These are phyloP conservation scores for Caenorhabditis sp. DNA, from an alignment of 2,888 invertebrate species.

Conservation along the genomic window DNA sequence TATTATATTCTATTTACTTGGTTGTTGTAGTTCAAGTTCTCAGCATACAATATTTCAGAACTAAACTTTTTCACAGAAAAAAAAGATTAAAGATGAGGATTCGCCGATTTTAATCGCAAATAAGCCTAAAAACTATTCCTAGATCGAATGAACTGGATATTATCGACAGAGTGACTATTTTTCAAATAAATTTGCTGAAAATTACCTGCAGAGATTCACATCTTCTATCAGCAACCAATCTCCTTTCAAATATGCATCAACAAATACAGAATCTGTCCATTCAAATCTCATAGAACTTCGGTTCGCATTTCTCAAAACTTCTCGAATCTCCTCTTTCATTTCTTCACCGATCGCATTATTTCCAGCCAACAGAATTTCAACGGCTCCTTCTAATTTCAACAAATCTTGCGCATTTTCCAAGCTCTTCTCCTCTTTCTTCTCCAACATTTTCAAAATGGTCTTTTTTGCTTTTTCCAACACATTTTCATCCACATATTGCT, in stretches of 20 bases:
- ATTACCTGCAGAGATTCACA: conserved; percentile 70
- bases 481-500: conserved; percentile 79
- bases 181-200: background rate
- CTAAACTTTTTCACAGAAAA: too few relatives aligned
- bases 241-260: conserved; percentile 72
- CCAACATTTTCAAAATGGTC: conserved; percentile 1
- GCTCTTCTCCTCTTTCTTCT: background rate
- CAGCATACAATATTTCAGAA: too few relatives aligned
- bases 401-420: conserved; percentile 28
- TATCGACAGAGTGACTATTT: too few relatives aligned
- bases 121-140: too few relatives aligned
- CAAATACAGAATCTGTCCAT: conserved; percentile 74
- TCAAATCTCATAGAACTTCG: conserved; percentile 71
- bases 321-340: conserved; percentile 13
- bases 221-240: conserved; percentile 75
- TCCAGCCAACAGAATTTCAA: conserved; percentile 29
- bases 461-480: conserved; percentile 26
- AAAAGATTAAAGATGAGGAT: too few relatives aligned
- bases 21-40: too few relatives aligned
- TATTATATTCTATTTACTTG: too few relatives aligned
- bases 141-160: too few relatives aligned
- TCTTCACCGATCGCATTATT: conserved; percentile 5
- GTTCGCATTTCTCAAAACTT: conserved; percentile 28
- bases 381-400: conserved; percentile 26
- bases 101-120: too few relatives aligned